Conservation (phyloP, 2,113 vertebrate genomes). For the Pollachius pollachius region DNA sequence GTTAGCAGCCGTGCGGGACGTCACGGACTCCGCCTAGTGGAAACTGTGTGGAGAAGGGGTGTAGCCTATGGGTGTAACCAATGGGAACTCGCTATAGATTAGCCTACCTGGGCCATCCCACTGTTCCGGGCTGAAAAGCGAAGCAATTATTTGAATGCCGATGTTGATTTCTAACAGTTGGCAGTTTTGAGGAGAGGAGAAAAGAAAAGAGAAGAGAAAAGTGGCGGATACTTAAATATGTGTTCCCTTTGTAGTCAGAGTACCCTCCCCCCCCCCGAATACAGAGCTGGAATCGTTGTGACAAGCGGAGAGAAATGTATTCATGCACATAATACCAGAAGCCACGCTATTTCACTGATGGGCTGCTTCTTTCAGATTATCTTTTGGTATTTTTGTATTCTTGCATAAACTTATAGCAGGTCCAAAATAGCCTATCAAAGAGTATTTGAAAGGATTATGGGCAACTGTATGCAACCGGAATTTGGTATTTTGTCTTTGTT, state of each 20-base stretch:
- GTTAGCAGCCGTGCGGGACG: constrained; percentile 36
- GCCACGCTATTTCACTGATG: constrained; percentile 53
- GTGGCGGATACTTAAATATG: constrained; percentile 31
- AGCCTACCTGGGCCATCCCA: constrained; percentile 23
- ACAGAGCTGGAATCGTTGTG: constrained; percentile 52
- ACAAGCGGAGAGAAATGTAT: constrained; percentile 68
- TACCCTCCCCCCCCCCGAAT: constrained; percentile 24
- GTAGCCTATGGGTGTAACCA: neutral
- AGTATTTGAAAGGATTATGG: no score
- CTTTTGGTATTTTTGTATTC: constrained; percentile 66
- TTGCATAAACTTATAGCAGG: constrained; percentile 17
- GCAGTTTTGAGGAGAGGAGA: constrained; percentile 30
- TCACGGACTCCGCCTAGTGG: constrained; percentile 68
- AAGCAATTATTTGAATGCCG: constrained; percentile 44
- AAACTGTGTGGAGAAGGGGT: constrained; percentile 50
- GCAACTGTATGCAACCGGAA: constrained; percentile 51
- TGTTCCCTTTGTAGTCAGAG: constrained; percentile 42
- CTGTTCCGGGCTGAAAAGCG: constrained; percentile 12
- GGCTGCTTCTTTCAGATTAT: constrained; percentile 55
- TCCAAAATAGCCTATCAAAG: no score
- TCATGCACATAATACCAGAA: constrained; percentile 62
- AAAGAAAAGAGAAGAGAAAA: constrained; percentile 22
- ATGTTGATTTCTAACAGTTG: constrained; percentile 54
- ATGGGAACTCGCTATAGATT: constrained; percentile 27
- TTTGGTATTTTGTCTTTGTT: constrained; percentile 23